A percentile compares a stretch with the other conserved stretches of the same genome.
phyloP scores from a whole-genome alignment of 2,888 invertebrate genomes.

The Dromius quadrimaculatus region DNA sequence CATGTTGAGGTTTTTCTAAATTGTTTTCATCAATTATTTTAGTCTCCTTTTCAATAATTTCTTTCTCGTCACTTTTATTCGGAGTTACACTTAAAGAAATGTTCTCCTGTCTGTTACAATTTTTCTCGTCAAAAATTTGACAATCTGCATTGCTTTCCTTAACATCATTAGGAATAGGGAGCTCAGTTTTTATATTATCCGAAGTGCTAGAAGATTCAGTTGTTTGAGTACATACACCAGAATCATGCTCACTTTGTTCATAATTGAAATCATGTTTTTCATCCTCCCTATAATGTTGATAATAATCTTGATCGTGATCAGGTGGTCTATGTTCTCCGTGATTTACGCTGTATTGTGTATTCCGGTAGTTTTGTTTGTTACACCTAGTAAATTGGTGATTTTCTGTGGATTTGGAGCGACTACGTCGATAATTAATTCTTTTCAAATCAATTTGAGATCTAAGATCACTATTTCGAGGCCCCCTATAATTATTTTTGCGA shows the following conservation, averaged over 20 bases:
- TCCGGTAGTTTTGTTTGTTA: background rate
- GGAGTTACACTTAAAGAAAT: too few relatives aligned
- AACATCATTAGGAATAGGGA: too few relatives aligned
- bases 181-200: too few relatives aligned
- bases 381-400: background rate
- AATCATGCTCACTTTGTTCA: slow-evolving; percentile 1
- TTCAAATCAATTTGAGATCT: slow-evolving; percentile 20
- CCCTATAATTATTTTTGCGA: background rate
- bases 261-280: background rate
- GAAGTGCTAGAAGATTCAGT: slow-evolving; percentile 6
- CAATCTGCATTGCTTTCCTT: too few relatives aligned
- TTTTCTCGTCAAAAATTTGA: too few relatives aligned
- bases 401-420: slow-evolving; percentile 17
- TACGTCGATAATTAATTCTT: background rate
- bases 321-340: background rate
- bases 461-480: background rate
- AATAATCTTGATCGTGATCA: slow-evolving; percentile 19
- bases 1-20: too few relatives aligned
- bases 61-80: too few relatives aligned
- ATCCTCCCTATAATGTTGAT: background rate
- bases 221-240: slow-evolving; percentile 13
- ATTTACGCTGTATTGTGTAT: background rate
- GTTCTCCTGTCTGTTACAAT: too few relatives aligned
- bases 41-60: too few relatives aligned
- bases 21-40: too few relatives aligned